Conservation (phyloP, 1,140 invertebrate genomes). For the Nasonia giraulti region DNA sequence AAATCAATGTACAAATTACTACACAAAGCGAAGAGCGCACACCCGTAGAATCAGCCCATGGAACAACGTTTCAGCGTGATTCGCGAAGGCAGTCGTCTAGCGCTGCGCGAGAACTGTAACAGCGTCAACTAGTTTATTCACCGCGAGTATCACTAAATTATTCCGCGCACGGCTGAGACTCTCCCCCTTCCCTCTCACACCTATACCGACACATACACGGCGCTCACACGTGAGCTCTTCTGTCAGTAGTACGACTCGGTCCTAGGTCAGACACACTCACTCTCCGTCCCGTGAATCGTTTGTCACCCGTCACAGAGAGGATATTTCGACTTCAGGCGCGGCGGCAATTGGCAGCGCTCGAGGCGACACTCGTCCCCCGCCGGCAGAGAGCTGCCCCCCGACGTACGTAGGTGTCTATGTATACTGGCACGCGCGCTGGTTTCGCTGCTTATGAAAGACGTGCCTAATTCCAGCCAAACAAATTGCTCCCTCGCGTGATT, state of each 20-base stretch:
- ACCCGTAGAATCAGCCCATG: background rate
- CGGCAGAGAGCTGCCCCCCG: background rate
- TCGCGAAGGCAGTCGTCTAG: background rate
- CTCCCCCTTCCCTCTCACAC: background rate
- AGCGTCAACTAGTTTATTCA: conserved; percentile 31
- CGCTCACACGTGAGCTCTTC: background rate
- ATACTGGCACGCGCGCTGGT: background rate
- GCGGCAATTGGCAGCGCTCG: conserved; percentile 33
- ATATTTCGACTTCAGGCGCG: conserved; percentile 32
- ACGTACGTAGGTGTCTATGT: background rate
- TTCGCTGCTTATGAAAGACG: conserved; percentile 29
- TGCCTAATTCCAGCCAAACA: conserved; percentile 36
- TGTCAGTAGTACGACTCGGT: background rate
- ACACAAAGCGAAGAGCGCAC: background rate
- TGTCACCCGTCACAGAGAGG: conserved; percentile 27
- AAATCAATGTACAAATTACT: too few species aligned
- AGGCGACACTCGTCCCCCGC: background rate
- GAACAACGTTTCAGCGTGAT: background rate
- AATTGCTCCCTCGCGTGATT: conserved; percentile 22
- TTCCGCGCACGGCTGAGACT: conserved; percentile 54
- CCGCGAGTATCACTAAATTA: conserved; percentile 47
- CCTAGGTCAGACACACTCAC: conserved; percentile 6
- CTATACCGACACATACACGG: background rate
- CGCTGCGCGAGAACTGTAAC: background rate
- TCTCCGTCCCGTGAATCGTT: conserved; percentile 10